Percentiles rank a stretch among this genome's conserved stretches.
These are phyloP conservation scores for Drosophila hydei DNA, from an alignment of 1,140 invertebrate species.

Conservation along the genomic window DNA sequence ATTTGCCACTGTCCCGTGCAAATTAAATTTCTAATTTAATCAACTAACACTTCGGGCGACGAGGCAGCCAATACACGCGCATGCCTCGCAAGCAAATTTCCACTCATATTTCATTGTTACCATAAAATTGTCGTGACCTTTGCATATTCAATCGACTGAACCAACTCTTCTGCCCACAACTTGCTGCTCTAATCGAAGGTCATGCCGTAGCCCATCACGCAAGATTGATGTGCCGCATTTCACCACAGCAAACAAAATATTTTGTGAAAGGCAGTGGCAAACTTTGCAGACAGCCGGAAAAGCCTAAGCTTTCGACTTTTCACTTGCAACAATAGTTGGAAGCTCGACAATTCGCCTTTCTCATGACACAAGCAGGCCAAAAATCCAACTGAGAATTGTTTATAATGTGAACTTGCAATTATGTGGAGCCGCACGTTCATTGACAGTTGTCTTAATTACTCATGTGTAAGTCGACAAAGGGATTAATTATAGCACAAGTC, in stretches of 20 bases:
- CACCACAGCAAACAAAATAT: constrained; percentile 5
- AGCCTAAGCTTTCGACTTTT: constrained; percentile 1
- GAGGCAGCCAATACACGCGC: neutral
- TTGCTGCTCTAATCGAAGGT: constrained; percentile 56
- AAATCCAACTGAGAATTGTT: constrained; percentile 22
- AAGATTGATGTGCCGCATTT: constrained; percentile 65
- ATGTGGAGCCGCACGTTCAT: neutral
- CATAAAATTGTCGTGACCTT: constrained; percentile 54
- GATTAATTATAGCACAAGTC: constrained; percentile 9
- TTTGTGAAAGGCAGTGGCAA: too few species aligned
- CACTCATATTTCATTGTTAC: constrained; percentile 49
- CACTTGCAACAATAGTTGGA: neutral
- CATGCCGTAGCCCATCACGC: constrained; percentile 42
- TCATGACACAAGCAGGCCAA: constrained; percentile 13
- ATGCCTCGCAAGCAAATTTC: constrained; percentile 30
- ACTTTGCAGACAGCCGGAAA: constrained; percentile 15
- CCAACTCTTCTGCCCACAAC: constrained; percentile 6
- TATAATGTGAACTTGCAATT: constrained; percentile 17
- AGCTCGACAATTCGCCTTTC: constrained; percentile 7
- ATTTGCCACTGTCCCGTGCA: constrained; percentile 46
- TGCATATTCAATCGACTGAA: constrained; percentile 64
- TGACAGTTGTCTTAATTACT: constrained; percentile 12
- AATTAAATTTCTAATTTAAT: constrained; percentile 81
- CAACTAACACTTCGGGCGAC: constrained; percentile 53
- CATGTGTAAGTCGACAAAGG: constrained; percentile 6